These are phyloP conservation scores for Neodontobutis hainanensis DNA, from an alignment of 2,113 vertebrate genomes.

Conservation along the genomic window DNA sequence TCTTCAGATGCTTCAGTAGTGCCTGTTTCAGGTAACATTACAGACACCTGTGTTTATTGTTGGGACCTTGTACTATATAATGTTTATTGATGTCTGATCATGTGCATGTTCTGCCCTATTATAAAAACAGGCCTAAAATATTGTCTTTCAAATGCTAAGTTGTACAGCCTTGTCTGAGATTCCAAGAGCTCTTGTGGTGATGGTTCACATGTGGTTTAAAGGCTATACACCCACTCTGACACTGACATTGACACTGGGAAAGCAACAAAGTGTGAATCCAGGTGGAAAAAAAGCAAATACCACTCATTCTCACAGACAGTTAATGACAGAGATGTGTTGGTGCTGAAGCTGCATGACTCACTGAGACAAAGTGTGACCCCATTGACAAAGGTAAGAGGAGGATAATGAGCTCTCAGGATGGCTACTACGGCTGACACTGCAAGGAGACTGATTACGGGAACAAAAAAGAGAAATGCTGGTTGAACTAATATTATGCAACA, in stretches of 20 bases:
- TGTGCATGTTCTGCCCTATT: too few relatives aligned
- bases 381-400: conserved; percentile 39
- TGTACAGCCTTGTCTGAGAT: too few relatives aligned
- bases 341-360: conserved; percentile 35
- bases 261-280: conserved; percentile 3
- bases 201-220: too few relatives aligned
- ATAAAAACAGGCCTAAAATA: too few relatives aligned
- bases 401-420: conserved; percentile 38
- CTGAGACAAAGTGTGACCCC: conserved; percentile 34
- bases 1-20: conserved; percentile 28
- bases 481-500: conserved; percentile 3
- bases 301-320: conserved; percentile 12
- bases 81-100: too few relatives aligned
- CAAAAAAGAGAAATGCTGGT: neutral
- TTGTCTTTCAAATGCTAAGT: too few relatives aligned
- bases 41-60: too few relatives aligned
- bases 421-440: neutral
- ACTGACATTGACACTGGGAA: too few relatives aligned
- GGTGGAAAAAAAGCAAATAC: conserved; percentile 40
- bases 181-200: too few relatives aligned
- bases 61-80: too few relatives aligned
- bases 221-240: too few relatives aligned
- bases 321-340: neutral
- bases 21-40: neutral
- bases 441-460: neutral